Evolutionary conservation across 2,797 vertebrate genomes (phyloP).

Genomic region (Xenopus petersii): DNA sequence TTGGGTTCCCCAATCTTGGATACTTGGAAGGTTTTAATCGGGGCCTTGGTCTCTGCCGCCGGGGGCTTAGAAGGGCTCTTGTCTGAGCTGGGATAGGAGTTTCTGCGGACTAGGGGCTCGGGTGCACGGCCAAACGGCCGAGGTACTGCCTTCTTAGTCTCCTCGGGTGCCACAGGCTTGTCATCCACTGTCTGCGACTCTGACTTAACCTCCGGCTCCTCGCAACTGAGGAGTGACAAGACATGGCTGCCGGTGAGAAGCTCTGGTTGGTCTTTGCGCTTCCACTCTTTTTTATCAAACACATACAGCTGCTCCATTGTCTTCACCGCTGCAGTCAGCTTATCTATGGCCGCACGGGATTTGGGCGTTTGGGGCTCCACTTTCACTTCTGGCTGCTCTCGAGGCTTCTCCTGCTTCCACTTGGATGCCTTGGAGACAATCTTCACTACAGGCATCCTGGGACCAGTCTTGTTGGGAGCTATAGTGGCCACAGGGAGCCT

Average conservation of each 20-base stretch:
- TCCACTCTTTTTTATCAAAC: conserved; percentile 89
- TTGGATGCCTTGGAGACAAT: conserved; percentile 73
- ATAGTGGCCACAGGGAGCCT: conserved; percentile 66
- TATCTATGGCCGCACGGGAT: conserved; percentile 84
- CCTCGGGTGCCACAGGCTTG: conserved; percentile 32
- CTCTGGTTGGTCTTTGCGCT: conserved; percentile 82
- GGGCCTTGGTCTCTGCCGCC: conserved; percentile 44
- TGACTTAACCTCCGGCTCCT: conserved; percentile 61
- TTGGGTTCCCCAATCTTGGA: conserved; percentile 51
- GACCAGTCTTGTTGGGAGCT: conserved; percentile 69
- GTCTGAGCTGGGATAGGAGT: conserved; percentile 55
- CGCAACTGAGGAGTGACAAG: conserved; percentile 79
- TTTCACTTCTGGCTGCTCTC: conserved; percentile 57
- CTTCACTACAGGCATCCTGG: conserved; percentile 68
- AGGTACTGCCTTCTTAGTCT: conserved; percentile 22
- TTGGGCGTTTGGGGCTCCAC: conserved; percentile 65
- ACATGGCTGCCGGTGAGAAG: conserved; percentile 84
- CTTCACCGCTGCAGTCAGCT: conserved; percentile 89
- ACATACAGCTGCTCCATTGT: conserved; percentile 97
- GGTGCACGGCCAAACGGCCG: neutral
- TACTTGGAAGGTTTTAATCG: conserved; percentile 57
- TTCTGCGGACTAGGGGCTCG: conserved; percentile 57
- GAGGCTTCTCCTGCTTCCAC: conserved; percentile 68
- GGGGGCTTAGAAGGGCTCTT: conserved; percentile 21
- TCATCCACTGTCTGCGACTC: conserved; percentile 48